These are phyloP conservation scores for Montifringilla adamsi DNA, from an alignment of 2,113 vertebrate genomes.

Conservation along the genomic window DNA sequence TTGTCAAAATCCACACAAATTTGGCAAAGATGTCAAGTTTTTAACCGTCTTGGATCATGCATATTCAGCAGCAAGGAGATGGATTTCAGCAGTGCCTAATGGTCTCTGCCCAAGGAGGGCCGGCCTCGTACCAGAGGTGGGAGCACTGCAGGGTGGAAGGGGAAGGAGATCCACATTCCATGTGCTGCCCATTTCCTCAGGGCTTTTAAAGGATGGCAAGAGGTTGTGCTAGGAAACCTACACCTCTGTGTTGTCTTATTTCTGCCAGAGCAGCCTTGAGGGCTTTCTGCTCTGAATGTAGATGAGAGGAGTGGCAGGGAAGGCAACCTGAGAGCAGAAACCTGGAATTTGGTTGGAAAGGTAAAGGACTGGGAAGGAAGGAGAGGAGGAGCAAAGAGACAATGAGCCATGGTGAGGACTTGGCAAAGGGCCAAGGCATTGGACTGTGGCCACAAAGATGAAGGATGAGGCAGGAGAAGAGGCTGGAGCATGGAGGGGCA, in stretches of 20 bases:
- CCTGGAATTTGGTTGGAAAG: neutral
- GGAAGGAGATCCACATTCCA: neutral
- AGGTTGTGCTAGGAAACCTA: neutral
- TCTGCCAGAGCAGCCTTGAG: neutral
- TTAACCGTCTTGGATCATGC: neutral
- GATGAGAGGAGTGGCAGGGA: neutral
- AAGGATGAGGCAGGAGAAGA: neutral
- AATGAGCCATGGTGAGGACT: neutral
- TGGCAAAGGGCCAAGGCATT: rapidly evolving
- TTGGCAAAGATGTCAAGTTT: neutral
- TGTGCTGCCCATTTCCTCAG: rapidly evolving
- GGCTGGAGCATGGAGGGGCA: neutral
- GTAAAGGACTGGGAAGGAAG: neutral
- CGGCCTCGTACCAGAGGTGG: rapidly evolving
- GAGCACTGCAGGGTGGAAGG: neutral
- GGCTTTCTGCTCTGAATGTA: neutral
- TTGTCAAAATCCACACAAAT: neutral
- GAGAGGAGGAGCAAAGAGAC: neutral
- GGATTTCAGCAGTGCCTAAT: rapidly evolving
- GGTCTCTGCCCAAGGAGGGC: neutral
- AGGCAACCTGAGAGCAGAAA: neutral
- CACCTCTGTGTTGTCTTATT: neutral
- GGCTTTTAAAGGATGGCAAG: neutral
- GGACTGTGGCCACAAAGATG: neutral
- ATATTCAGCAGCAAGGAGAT: neutral